Evolutionary conservation across 1,140 invertebrate genomes (phyloP), one percentile per base, ranked within the genome.

Genomic region (Saxidomus purpurata): DNA sequence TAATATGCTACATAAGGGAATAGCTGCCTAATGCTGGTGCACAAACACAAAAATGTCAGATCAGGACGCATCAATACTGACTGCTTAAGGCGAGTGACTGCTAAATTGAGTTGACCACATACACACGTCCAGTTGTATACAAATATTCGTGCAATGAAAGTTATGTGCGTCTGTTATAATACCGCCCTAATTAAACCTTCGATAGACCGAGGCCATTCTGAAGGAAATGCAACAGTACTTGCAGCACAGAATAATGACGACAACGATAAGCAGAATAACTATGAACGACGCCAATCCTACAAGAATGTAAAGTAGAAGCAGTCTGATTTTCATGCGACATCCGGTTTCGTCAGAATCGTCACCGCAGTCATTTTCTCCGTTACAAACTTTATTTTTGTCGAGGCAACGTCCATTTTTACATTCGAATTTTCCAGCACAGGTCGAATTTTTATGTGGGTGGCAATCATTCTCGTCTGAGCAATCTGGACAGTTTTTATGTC

Each of bases 341-440:
- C 80, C 80, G 17, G 38, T 82, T 47, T 82, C 80, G 59, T 82
- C 80, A 17, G 80, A 82, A 6, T 67, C 43, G 47, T 82, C 80
- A n/a, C 11, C 11, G 38, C 80, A 82, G 36, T 82, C 80, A 61
- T 82, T 82, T 47, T 82, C 34, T 1, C 80, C 80, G 36, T 82
- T 67, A 67, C 80, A 82, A 2, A 82, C 80, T 22, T 43, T 38
- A 67, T 82, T 82, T 25, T 82, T 82, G 38, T 63, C 80, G 17
- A 82, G 3, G 25, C 80, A 82, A 1, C 67, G 28, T 1, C 80
- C 80, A 67, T 82, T 59, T n/a, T 8, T n/a, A 47, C 80, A 82
- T 82, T 82, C 80, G 25, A 82, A 82, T 31, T 82, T 63, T 67
- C 80, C 80, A 34, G 22, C 13, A 47, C 80, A 79, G 25, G 25